These are phyloP conservation scores for Lamellibrachia satsuma DNA, from an alignment of 2,888 invertebrate species.

Conservation along the genomic window DNA sequence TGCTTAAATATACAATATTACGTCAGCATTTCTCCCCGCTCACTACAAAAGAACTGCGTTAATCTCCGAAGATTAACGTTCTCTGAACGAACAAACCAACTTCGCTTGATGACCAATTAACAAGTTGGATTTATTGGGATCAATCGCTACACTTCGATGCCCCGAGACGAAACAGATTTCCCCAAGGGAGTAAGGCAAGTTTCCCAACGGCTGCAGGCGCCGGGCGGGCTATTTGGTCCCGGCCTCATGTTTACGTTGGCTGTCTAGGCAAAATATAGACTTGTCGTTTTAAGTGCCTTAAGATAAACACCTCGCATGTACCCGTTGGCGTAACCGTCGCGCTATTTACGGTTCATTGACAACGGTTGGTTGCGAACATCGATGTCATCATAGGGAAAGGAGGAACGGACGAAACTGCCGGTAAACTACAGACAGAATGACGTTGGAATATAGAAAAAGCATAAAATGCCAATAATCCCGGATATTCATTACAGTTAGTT, in stretches of 20 bases:
- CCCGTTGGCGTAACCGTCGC: not conserved
- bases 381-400: not conserved
- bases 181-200: not conserved
- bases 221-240: not conserved
- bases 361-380: not conserved
- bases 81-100: not conserved
- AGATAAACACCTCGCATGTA: not conserved
- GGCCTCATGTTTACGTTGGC: not conserved
- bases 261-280: not conserved
- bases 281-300: slow-evolving; percentile 6
- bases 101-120: slow-evolving; percentile 6
- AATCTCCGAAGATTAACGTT: not conserved
- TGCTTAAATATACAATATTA: not conserved
- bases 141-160: not conserved
- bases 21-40: not conserved
- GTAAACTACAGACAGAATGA: too few relatives aligned
- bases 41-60: not conserved
- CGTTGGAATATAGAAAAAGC: too few relatives aligned
- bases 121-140: not conserved
- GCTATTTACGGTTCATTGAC: not conserved
- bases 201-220: not conserved
- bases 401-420: not conserved
- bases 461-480: too few relatives aligned
- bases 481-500: too few relatives aligned
- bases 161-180: not conserved